Base-by-base conservation (phyloP, 2,888 invertebrate genomes). In the Portevinia maculata region DNA sequence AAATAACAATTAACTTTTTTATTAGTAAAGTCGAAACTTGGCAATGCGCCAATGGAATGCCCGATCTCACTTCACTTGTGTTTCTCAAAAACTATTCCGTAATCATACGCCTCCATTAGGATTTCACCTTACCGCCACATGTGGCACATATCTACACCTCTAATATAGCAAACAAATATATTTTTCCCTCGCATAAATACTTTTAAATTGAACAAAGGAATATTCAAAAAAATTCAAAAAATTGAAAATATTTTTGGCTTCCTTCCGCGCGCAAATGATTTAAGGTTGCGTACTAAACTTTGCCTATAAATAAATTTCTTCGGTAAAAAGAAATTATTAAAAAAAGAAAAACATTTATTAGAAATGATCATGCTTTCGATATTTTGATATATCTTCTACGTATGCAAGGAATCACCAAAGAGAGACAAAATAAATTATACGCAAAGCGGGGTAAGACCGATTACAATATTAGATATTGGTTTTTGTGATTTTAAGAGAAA, bases 1-100 rank as follows among this genome's bases (percentile, higher is more conserved):
- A 44, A 44, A 65, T 60, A 53, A 62, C 67, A 74, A 79, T 73
- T 46, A 34, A 50, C 52, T 11, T 19, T 37, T 60, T 46, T 28
- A 30, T 55, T 44, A 65, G 32, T 76, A 55, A 75, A 81, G 59
- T 44, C 13, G 13, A 75, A 70, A 70, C 52, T 81, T 32, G 81
- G 81, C 70, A 76, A 15, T 46, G 37, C 13, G 76, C 81, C 81
- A 81, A 81, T 76, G 70, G 70, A 81, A 60, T 70, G 53, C 39
- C 65, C 59, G n/a, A 8, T 55, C 5, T 64, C 24, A 37, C 46
- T 28, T 48, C 48, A 21, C 19, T 0, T 44, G 19, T 11, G 19
- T 11, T 19, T 13, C 4, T 37, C 64, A 46, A 64, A 69, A 69
- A 69, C 67, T 64, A 55, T 79, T 81, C 59, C 70, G 32, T 53